Base-by-base conservation (phyloP, 2,888 invertebrate genomes). In the Drosophila greeni region DNA sequence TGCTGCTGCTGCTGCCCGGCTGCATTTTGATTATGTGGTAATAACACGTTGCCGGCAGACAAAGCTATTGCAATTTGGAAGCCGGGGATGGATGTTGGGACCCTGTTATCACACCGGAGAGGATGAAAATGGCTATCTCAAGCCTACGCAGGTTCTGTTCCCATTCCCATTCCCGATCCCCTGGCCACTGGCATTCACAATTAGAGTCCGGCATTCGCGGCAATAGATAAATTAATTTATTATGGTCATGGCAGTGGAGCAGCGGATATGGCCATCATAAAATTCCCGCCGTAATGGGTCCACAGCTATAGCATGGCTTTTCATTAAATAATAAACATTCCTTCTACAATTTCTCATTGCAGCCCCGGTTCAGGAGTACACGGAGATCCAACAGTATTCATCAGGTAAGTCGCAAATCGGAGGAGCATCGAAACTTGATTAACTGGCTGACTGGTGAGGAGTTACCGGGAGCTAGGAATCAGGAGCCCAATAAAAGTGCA, bases 331-430 rank as follows among this genome's bases (percentile, higher is more conserved):
- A 70, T 66, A 45, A 58, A 48, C 45, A 61, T 69, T 73, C 68
- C 26, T 70, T 73, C 11, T 66, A 77, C 75, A 84, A 80, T 78
- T 82, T 87, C 87, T 61, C 76, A 82, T 93, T 93, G 77, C 92
- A 94, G 93, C 94, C 88, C 93, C 93, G 81, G 87, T 92, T 70
- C 90, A 91, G 85, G 91, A 92, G 81, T 91, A 91, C 45, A 85
- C 92, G 70, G 91, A 92, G 83, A 88, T 93, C 87, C 92, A 92
- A 88, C 90, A 92, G 86, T 92, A 92, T 87, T 91, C 92, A 87
- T 91, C 92, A 87, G 90, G 91, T 91, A 88, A 90, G 88, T 57
- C 37, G 9, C 14, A 33, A 23, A 9, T 36, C 42, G 23, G 11
- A n/a, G 31, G 36, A 23, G 37, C 36, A 16, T 39, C 37, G 36